A percentile compares a stretch with the other conserved stretches of the same genome.
These are phyloP conservation scores for Lasaia peninsularis DNA, from an alignment of 1,140 invertebrate species.

Conservation along the genomic window DNA sequence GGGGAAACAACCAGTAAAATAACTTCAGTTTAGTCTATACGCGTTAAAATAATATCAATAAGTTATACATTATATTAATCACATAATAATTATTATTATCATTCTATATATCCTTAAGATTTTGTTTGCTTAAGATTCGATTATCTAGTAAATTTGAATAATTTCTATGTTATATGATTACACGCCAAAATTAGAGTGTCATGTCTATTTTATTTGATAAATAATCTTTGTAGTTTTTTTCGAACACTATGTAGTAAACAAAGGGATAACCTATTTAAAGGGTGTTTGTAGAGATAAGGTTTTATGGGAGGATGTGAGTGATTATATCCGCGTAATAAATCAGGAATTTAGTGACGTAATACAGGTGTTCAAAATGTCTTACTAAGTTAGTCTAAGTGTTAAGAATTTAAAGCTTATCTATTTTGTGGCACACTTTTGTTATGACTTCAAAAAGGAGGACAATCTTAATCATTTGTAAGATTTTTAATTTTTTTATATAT, in stretches of 20 bases:
- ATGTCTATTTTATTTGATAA: neutral
- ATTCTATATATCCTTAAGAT: no score
- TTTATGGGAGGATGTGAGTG: constrained; percentile 8
- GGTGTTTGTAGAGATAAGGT: constrained; percentile 4
- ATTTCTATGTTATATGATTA: no score
- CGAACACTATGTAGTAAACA: neutral
- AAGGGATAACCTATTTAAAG: constrained; percentile 9
- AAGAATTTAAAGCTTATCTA: neutral
- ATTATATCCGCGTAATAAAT: constrained; percentile 5
- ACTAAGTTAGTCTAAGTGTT: neutral
- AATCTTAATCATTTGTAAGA: no score
- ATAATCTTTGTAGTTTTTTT: neutral
- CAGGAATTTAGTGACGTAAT: constrained; percentile 8
- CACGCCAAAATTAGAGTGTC: neutral
- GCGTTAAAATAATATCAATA: no score
- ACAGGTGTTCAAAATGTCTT: neutral
- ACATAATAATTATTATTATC: no score
- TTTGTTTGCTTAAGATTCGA: no score
- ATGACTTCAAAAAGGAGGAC: no score
- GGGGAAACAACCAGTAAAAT: no score
- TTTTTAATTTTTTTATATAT: no score
- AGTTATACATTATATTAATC: no score
- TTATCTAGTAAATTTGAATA: no score
- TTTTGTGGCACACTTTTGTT: neutral
- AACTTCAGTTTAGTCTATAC: no score